phyloP scores from a whole-genome alignment of 2,888 invertebrate species.

The Tyria jacobaeae region DNA sequence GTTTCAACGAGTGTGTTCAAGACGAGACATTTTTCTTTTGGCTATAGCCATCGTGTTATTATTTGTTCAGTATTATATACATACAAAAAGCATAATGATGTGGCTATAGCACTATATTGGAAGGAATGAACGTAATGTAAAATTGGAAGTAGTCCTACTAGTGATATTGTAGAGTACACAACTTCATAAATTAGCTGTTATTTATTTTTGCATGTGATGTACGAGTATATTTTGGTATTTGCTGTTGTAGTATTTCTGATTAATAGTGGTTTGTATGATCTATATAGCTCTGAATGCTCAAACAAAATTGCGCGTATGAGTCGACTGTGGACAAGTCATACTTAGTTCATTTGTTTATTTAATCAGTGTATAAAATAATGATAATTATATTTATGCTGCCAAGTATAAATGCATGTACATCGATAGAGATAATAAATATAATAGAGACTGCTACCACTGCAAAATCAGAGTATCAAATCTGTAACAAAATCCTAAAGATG shows the following conservation, averaged over 20 bases:
- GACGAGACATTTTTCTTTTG: slow-evolving; percentile 35
- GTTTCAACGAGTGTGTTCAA: slow-evolving; percentile 56
- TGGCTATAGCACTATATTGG: no score
- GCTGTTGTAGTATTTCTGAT: neutral
- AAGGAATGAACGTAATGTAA: no score
- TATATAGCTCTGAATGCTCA: neutral
- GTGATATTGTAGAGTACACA: neutral
- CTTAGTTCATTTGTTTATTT: no score
- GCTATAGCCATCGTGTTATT: slow-evolving; percentile 38
- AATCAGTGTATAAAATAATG: no score
- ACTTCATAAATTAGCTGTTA: neutral
- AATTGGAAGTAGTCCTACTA: neutral
- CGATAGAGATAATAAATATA: neutral
- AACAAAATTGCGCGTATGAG: no score
- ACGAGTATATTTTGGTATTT: neutral
- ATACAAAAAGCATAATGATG: slow-evolving; percentile 26
- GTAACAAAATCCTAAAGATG: slow-evolving; percentile 39
- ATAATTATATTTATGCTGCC: no score
- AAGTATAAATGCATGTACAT: neutral
- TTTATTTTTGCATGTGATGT: neutral
- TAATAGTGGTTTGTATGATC: neutral
- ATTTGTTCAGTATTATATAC: slow-evolving; percentile 35
- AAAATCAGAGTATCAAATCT: slow-evolving; percentile 23
- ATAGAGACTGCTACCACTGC: neutral
- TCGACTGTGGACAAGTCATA: no score